Evolutionary conservation across 1,140 invertebrate species (phyloP), one percentile per base, ranked within the genome.

Genomic region (Pectinophora gossypiella): DNA sequence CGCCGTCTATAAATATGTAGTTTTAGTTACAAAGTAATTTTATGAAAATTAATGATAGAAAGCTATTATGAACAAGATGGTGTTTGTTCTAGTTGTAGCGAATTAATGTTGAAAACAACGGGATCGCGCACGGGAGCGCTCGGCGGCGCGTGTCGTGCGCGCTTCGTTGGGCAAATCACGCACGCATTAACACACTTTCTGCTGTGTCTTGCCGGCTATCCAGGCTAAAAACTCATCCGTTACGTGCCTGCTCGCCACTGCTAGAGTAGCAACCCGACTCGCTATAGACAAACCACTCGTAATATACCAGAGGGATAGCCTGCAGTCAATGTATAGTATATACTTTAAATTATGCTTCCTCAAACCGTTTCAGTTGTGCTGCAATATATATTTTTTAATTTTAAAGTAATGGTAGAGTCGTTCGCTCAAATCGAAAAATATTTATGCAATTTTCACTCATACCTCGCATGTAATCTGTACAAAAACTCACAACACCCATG

Each of bases 141-240:
- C 48, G 48, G 55, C 5, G 59, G 69, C 66, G 74, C 72, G 72
- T 78, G 64, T 70, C 72, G 68, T 67, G 57, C 59, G 54, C 72
- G 80, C 65, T 67, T 61, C 63, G 77, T 64, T 75, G 77, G 59
- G 62, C 68, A 74, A 72, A 76, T 59, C 65, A 63, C 64, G 76
- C 67, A 74, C 68, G 68, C 68, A 71, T 76, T 82, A 76, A 59
- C 82, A 81, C 74, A 82, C 81, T 83, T 85, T 85, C 76, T 74
- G 78, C 63, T 61, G 52, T 56, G 4, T 9, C 36, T 40, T 40
- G 36, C 36, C 68, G 61, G 54, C 62, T 72, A 72, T 59, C 62
- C 68, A 63, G 62, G 57, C 69, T 74, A 75, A 76, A 77, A 81
- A 77, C 68, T 62, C 68, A 71, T 72, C 74, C 76, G 77, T 72